Conservation (phyloP, 2,888 invertebrate genomes). For the Drosophila histrio region DNA sequence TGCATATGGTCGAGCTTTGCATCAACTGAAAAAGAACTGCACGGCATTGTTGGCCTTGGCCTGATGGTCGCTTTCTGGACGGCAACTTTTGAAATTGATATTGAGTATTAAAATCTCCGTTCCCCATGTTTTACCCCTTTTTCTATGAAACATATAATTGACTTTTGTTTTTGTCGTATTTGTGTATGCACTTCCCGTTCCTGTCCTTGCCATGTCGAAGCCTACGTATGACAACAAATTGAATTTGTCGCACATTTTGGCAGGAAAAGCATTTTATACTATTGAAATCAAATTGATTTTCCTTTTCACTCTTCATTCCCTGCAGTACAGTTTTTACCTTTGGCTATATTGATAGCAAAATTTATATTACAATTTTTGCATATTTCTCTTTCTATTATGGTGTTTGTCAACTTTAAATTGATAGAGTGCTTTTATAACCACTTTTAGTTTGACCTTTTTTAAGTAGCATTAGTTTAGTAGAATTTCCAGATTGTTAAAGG, state of each 20-base stretch:
- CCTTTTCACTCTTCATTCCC: conserved; percentile 10
- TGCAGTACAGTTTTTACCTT: conserved; percentile 8
- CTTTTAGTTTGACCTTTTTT: neutral
- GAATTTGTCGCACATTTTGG: conserved; percentile 56
- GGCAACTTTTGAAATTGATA: conserved; percentile 44
- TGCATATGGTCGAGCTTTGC: conserved; percentile 27
- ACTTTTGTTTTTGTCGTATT: conserved; percentile 28
- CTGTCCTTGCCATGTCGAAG: conserved; percentile 6
- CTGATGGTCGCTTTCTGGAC: conserved; percentile 25
- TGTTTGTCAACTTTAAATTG: conserved; percentile 15
- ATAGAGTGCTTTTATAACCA: neutral
- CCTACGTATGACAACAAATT: conserved; percentile 51
- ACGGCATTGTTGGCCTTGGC: conserved; percentile 40
- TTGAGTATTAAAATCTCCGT: conserved; percentile 27
- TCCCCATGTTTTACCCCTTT: neutral
- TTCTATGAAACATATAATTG: conserved; percentile 50
- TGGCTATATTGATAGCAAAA: conserved; percentile 11
- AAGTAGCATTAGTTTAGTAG: conserved; percentile 1
- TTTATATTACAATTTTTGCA: conserved; percentile 8
- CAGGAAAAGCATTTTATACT: conserved; percentile 35
- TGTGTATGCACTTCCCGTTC: neutral
- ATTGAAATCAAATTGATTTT: conserved; percentile 39
- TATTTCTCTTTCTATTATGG: neutral
- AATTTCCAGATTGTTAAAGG: neutral
- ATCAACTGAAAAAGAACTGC: conserved; percentile 6